Evolutionary conservation across 1,140 invertebrate species (phyloP), one percentile per base, ranked within the genome.

Genomic region (Drosophila yakuba): DNA sequence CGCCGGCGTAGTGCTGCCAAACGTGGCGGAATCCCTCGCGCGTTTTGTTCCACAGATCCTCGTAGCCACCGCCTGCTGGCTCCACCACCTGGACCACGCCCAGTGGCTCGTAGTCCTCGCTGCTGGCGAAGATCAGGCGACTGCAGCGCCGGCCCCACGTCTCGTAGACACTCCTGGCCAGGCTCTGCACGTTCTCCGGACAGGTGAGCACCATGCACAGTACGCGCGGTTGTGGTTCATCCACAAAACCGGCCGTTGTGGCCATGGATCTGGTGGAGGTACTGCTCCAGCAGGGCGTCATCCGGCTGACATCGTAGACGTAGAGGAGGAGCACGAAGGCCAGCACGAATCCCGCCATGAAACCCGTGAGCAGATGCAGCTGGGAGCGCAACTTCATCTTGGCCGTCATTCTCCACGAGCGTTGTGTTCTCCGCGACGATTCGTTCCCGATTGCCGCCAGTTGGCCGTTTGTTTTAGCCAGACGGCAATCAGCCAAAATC

Each of bases 161-260:
- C 1, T 96, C 95, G 92, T 98, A 97, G 0, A 99, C 97, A 80
- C 98, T 97, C 32, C 94, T 94, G 0, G 98, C 98, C 91, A 97
- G 97, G 48, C 94, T 96, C 76, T 97, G 93, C 86, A 99, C 96
- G 90, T 98, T 98, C 41, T 94, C 94, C 2, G 98, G 98, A 56
- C 95, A 95, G 0, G 98, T 99, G 95, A 99, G 96, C 6, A 99
- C 94, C 97, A 98, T 99, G 92, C 98, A 99, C 0, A 99, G 93
- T 1, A 99, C 95, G 47, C 97, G 94, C 96, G 94, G 85, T 95
- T 12, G 95, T 95, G 52, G 15, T 4, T 45, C 2, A 12, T 20
- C 20, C 17, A 57, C 44, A n/a, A 36, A 17, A 23, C 39, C 41
- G 1, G 7, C 47, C n/a, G 58, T 32, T 32, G 32, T 57, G 25